A percentile compares a stretch with the other conserved stretches of the same genome.
These are phyloP conservation scores for Syngnathus typhle DNA, from an alignment of 2,113 vertebrate genomes.

Conservation along the genomic window DNA sequence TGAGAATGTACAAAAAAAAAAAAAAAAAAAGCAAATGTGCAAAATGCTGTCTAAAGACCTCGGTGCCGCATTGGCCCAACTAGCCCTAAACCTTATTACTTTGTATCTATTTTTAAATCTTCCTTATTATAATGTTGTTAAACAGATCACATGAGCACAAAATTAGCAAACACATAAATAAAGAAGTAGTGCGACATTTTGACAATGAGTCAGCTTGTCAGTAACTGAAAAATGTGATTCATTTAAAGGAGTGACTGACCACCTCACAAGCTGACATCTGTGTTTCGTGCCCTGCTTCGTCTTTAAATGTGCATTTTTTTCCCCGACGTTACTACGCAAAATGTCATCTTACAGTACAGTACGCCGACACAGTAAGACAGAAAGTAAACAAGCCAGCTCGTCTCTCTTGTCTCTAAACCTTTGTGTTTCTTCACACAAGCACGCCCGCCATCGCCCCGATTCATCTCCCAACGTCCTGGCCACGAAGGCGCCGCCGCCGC, in stretches of 20 bases:
- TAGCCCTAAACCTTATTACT: background rate
- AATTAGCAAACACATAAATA: background rate
- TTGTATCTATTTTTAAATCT: background rate
- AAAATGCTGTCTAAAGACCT: constrained; percentile 44
- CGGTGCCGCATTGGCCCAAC: background rate
- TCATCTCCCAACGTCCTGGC: background rate
- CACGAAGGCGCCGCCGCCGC: background rate
- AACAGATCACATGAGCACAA: background rate
- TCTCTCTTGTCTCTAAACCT: constrained; percentile 8
- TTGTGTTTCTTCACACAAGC: background rate
- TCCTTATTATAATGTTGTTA: background rate
- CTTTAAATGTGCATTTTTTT: background rate
- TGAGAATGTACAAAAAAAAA: constrained; percentile 7
- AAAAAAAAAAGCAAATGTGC: constrained; percentile 42
- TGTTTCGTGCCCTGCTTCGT: background rate
- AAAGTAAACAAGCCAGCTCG: constrained; percentile 61
- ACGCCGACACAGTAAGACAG: constrained; percentile 25
- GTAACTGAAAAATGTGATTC: background rate
- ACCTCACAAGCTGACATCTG: background rate
- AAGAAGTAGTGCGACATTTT: background rate
- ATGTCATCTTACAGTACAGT: constrained; percentile 45
- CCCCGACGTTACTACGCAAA: background rate
- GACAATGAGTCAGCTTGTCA: background rate
- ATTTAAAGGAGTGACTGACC: background rate
- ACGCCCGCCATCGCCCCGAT: background rate